Base-by-base conservation (phyloP, 2,797 vertebrate species). In the Malacoraja senta region DNA sequence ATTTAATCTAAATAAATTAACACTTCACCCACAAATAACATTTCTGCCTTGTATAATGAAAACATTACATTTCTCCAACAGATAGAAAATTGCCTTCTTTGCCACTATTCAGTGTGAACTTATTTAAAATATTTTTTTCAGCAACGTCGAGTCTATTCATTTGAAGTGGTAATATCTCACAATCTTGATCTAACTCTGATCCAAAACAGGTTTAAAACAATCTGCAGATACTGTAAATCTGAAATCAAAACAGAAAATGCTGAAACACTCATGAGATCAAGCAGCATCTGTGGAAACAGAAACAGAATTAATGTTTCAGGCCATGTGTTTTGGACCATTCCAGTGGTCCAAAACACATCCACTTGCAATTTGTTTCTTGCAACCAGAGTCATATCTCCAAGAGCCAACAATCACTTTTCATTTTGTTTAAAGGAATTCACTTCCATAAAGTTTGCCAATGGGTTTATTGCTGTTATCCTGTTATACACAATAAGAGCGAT, bases 1-100 rank as follows among this genome's bases (percentile, higher is more conserved):
- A 91, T 72, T 88, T 17, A 90, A 90, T 32, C 7, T 32, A 65
- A 13, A 35, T 90, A 68, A 65, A 32, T 21, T 32, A 72, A 17
- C 32, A 91, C 19, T 53, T 81, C 80, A 81, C 13, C 17, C 65
- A 68, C n/a, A 91, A 65, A 72, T 91, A 71, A 91, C 72, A 90
- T 68, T 71, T 44, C 32, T 91, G 26, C 32, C 71, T 71, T 72
- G 32, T 71, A 72, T 71, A 2, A 21, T 72, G 32, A 91, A 72
- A 72, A 44, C 32, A 15, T 19, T 44, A 21, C 32, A 91, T 32
- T 63, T 91, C 17, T 2, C 65, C 8, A 91, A 24, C 17, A 38
- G 21, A 63, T 10, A 71, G 17, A 68, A 91, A 8, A 91, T 24
- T 65, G 6, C 61, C 63, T n/a, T 58, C 26, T 6, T 0, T 4